Evolutionary conservation across 2,888 invertebrate species (phyloP), one percentile per base, ranked within the genome.

Genomic region (Ophion ventricosus): DNA sequence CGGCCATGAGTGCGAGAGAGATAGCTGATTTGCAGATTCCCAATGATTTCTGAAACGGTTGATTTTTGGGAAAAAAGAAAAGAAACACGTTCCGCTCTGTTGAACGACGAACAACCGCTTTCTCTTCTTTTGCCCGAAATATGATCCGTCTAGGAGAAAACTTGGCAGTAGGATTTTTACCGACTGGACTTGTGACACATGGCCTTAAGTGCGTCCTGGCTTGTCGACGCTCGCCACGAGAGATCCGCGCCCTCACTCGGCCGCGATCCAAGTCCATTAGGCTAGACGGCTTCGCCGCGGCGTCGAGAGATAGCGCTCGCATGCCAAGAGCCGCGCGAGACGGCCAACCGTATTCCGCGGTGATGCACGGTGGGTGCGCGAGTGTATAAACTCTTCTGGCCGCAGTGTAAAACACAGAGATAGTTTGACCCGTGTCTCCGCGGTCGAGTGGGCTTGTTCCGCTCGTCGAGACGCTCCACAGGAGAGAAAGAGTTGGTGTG

Each of bases 381-480:
- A 35, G 56, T 66, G 67, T 77, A 59, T 59, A 66, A 76, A 66
- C 56, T 76, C 35, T 23, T 54, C 10, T 23, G 56, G 49, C 56
- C 66, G 59, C 69, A 69, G 67, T 59, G 59, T 69, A 77, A 77
- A 77, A 77, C 61, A 78, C 78, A 77, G 67, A 83, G 70, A 73
- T 76, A 83, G 80, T 84, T 78, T 84, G 80, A 84, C 80, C 84
- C 81, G 85, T 84, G 87, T 88, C 86, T 87, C 83, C 82, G 88
- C 84, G 88, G 84, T 88, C 87, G 86, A 89, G 88, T 87, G 88
- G 87, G 88, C 84, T 84, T 86, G 89, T 88, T 89, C 85, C 78
- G 81, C 81, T 81, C 78, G 81, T 78, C 78, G 80, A 69, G 77
- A 80, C 76, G 66, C 83, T 73, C 73, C 59, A 26, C 35, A 61